phyloP scores from a whole-genome alignment of 1,140 invertebrate genomes.

The Cardiocondyla obscurior region DNA sequence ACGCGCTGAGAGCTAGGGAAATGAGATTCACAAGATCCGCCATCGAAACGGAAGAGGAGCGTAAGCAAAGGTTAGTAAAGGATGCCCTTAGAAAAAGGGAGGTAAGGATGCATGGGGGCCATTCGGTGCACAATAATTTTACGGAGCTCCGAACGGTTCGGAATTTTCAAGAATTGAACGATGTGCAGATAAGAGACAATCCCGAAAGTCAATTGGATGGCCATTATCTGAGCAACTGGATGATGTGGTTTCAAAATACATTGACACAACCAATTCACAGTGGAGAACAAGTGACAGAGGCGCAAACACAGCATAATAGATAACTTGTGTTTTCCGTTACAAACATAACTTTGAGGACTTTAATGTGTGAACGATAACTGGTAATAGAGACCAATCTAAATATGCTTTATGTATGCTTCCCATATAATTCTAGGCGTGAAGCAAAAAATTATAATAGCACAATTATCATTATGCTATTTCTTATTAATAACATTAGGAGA shows the following conservation, averaged over 20 bases:
- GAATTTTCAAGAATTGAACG: constrained; percentile 74
- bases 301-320: constrained; percentile 61
- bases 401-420: constrained; percentile 57
- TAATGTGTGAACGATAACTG: background rate
- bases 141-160: constrained; percentile 71
- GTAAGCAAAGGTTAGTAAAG: constrained; percentile 74
- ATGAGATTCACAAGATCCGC: constrained; percentile 77
- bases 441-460: constrained; percentile 30
- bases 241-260: constrained; percentile 77
- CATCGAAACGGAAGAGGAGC: constrained; percentile 77
- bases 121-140: constrained; percentile 67
- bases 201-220: constrained; percentile 70
- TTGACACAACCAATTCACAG: constrained; percentile 66
- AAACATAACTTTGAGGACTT: background rate
- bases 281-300: constrained; percentile 60
- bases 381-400: constrained; percentile 19
- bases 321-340: constrained; percentile 34
- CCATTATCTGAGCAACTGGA: constrained; percentile 76
- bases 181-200: constrained; percentile 71
- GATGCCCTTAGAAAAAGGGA: constrained; percentile 76
- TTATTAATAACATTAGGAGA: constrained; percentile 25
- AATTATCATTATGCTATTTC: constrained; percentile 26
- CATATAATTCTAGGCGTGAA: constrained; percentile 21
- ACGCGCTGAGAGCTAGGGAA: constrained; percentile 76
- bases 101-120: constrained; percentile 72